Base-by-base conservation (phyloP, 2,113 vertebrate genomes). In the Smithornis capensis region DNA sequence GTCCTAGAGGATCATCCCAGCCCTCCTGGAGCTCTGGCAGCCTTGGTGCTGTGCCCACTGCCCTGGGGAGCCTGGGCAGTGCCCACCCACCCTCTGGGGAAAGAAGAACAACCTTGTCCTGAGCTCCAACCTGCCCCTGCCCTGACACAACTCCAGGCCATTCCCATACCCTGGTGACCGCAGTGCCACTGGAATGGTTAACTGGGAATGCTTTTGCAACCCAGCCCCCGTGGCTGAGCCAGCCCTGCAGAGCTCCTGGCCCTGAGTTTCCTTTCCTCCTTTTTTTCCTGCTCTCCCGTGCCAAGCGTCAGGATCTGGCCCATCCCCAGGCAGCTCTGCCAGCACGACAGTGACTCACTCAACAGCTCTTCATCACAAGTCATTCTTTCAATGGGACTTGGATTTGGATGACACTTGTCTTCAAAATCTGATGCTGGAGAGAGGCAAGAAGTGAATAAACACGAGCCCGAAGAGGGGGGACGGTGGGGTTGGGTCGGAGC, bases 281-380 rank as follows among this genome's bases (percentile, higher is more conserved):
- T 4, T 17, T 22, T 69, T 87, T 89, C 79, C 86, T 21, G 0
- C 56, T 87, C 12, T 37, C 62, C 50, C 11, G 5, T 91, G 95
- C 94, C 95, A 65, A 27, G 40, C 1, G 64, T 57, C 59, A 94
- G 92, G 83, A 45, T 37, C 68, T 63, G 71, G 92, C 75, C 62
- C 2, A 24, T 27, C 50, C 44, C 3, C 60, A 55, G 77, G 76
- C 71, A 4, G 4, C 71, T 45, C 18, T 94, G 63, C 83, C 80
- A 94, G 78, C 87, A 6, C 9, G 27, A 4, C 6, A 10, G 69
- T 56, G 89, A 62, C 81, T 69, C 89, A 70, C 18, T 75, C 95
- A 91, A 53, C 94, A 62, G 90, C 92, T 88, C 91, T 68, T 62
- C 69, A 64, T 53, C 86, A 25, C 83, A 38, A 69, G 80, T 60